Conservation (phyloP, 1,140 invertebrate species). For the Drosophila rhopaloa region DNA sequence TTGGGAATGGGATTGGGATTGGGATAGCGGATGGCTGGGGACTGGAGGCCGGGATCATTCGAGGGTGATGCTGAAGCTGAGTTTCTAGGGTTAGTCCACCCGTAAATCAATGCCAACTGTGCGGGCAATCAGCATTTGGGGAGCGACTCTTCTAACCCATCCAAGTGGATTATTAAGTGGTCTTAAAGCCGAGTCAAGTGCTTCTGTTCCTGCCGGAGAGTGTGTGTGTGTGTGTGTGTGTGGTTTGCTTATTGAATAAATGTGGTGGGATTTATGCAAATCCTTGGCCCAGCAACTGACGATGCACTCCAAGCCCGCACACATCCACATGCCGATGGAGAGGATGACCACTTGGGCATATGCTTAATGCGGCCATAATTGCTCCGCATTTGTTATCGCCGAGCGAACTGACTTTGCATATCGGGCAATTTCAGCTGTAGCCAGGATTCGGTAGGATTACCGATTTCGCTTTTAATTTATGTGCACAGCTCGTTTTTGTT, state of each 20-base stretch:
- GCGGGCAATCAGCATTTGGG: constrained; percentile 54
- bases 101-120: constrained; percentile 77
- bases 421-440: constrained; percentile 30
- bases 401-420: constrained; percentile 53
- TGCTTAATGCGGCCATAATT: constrained; percentile 72
- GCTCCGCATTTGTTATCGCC: constrained; percentile 70
- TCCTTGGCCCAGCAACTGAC: constrained; percentile 14
- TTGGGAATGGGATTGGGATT: constrained; percentile 4
- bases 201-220: constrained; percentile 9
- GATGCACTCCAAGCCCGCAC: constrained; percentile 18
- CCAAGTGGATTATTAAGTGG: constrained; percentile 76
- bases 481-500: constrained; percentile 55
- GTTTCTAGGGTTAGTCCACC: constrained; percentile 32
- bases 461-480: constrained; percentile 52
- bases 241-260: constrained; percentile 69
- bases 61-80: neutral
- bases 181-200: constrained; percentile 72
- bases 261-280: constrained; percentile 74
- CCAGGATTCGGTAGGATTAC: constrained; percentile 44
- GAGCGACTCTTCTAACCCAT: constrained; percentile 37
- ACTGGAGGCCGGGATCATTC: neutral
- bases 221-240: constrained; percentile 14
- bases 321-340: constrained; percentile 10
- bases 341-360: constrained; percentile 50
- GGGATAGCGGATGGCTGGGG: neutral